Conservation (phyloP, 2,797 vertebrate species). For the Intellagama lesueurii region DNA sequence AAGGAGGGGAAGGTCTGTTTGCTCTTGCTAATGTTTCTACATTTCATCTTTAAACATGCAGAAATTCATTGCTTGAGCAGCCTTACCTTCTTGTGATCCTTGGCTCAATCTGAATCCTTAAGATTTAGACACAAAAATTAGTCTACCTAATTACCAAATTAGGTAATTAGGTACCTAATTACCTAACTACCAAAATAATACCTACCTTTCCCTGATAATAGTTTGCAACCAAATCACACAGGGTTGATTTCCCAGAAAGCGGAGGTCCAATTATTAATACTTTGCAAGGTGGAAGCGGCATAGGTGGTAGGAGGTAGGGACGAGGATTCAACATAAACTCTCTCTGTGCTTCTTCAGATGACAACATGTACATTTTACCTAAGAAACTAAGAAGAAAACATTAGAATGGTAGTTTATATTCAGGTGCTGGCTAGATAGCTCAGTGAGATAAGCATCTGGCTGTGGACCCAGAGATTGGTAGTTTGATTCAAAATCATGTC, state of each 20-base stretch:
- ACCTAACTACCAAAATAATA: neutral
- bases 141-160: no score
- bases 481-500: no score
- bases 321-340: conserved; percentile 88
- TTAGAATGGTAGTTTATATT: conserved; percentile 8
- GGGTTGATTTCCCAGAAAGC: conserved; percentile 87
- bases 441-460: no score
- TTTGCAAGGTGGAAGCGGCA: conserved; percentile 89
- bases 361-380: conserved; percentile 92
- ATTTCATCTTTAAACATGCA: neutral
- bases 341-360: conserved; percentile 83
- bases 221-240: conserved; percentile 83
- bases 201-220: conserved; percentile 82
- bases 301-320: conserved; percentile 88
- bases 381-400: conserved; percentile 84
- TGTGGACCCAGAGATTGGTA: no score
- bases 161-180: no score
- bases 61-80: neutral
- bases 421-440: no score
- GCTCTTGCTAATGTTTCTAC: neutral
- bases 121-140: neutral
- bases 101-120: neutral
- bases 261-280: conserved; percentile 87
- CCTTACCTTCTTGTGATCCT: neutral
- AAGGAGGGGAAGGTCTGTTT: no score